These are phyloP conservation scores for Mactromeris polynyma DNA, from an alignment of 2,888 invertebrate species.

Conservation along the genomic window DNA sequence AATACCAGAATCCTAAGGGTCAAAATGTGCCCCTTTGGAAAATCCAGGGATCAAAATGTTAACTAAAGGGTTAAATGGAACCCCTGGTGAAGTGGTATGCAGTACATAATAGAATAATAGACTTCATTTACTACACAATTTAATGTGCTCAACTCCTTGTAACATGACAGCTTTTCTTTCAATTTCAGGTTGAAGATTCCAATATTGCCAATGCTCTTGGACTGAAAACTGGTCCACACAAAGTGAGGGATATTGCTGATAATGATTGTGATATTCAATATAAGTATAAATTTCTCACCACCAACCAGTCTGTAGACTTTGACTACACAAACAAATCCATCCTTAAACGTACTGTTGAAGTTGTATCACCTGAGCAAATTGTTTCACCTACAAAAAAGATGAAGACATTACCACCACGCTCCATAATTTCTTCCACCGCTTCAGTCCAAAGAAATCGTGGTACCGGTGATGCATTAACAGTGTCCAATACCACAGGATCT, in stretches of 20 bases:
- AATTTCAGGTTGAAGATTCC: slow-evolving; percentile 73
- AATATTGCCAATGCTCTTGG: slow-evolving; percentile 77
- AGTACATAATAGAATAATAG: no score
- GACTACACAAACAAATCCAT: slow-evolving; percentile 58
- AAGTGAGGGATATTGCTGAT: slow-evolving; percentile 78
- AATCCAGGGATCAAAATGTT: no score
- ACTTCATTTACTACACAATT: no score
- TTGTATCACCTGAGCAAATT: slow-evolving; percentile 73
- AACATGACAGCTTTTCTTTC: neutral
- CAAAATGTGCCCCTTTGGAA: no score
- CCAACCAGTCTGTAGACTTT: slow-evolving; percentile 54
- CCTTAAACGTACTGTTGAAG: slow-evolving; percentile 73
- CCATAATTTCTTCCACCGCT: neutral
- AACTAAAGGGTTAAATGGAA: no score
- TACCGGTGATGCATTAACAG: slow-evolving; percentile 9
- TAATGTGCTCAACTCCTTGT: no score
- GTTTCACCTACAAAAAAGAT: slow-evolving; percentile 66
- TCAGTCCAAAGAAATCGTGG: slow-evolving; percentile 1
- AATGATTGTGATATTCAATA: slow-evolving; percentile 73
- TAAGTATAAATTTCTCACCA: slow-evolving; percentile 72
- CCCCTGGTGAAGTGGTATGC: no score
- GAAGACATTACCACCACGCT: slow-evolving; percentile 27
- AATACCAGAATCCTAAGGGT: no score
- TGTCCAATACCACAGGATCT: slow-evolving; percentile 19
- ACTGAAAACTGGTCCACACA: slow-evolving; percentile 76